These are phyloP conservation scores for Oryctes rhinoceros DNA, from an alignment of 1,140 invertebrate genomes.

Conservation along the genomic window DNA sequence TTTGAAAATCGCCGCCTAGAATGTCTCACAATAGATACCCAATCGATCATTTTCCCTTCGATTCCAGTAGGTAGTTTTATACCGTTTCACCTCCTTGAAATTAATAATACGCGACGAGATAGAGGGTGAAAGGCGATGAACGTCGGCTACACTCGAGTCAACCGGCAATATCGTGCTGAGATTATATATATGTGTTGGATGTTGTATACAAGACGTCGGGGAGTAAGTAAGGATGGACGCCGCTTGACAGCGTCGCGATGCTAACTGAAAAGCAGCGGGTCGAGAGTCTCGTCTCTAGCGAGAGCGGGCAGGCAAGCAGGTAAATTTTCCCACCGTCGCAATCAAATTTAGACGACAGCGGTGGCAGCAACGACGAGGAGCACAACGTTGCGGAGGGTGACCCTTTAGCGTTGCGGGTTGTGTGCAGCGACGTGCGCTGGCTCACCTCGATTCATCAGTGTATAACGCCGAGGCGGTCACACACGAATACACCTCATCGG, in stretches of 20 bases:
- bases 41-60: constrained; percentile 73
- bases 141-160: not conserved
- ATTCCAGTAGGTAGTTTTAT: not conserved
- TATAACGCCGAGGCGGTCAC: constrained; percentile 3
- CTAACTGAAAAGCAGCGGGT: constrained; percentile 26
- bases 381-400: not conserved
- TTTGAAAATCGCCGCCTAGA: constrained; percentile 76
- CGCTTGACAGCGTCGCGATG: constrained; percentile 33
- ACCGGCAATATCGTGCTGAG: not conserved
- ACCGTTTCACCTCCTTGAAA: not conserved
- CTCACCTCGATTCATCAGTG: constrained; percentile 10
- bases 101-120: not conserved
- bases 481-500: constrained; percentile 6
- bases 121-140: not conserved
- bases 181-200: not conserved
- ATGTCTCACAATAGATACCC: constrained; percentile 79
- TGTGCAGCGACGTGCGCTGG: not conserved
- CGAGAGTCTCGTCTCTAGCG: not conserved
- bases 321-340: constrained; percentile 31
- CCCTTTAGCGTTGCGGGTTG: not conserved
- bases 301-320: not conserved
- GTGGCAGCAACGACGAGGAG: not conserved
- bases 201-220: not conserved
- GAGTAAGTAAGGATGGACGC: constrained; percentile 22
- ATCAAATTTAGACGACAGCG: constrained; percentile 37